phyloP scores from a whole-genome alignment of 30 jellyfish, hydroid and myxozoan species.

The Nemopilema nomurai region DNA sequence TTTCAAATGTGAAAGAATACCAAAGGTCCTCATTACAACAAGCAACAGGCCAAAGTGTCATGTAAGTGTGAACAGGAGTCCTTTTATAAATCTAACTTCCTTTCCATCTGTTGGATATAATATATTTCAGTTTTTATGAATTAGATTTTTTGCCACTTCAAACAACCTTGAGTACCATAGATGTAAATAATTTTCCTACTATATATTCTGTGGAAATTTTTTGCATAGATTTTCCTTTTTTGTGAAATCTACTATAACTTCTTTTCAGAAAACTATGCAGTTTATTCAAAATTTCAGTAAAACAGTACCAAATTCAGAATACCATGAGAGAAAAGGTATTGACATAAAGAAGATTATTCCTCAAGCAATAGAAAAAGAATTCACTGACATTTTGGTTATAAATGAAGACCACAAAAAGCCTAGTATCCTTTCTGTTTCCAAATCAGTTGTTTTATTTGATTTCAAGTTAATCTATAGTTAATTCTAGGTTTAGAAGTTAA shows the following conservation, averaged over 20 bases:
- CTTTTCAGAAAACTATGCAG: constrained; percentile 81
- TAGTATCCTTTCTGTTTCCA: constrained; percentile 59
- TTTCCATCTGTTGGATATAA: too few species aligned
- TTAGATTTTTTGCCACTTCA: too few species aligned
- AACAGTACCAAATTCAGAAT: constrained; percentile 81
- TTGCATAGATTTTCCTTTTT: too few species aligned
- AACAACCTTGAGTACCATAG: too few species aligned
- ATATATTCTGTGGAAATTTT: too few species aligned
- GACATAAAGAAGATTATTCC: constrained; percentile 74
- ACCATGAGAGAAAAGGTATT: constrained; percentile 70
- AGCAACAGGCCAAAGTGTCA: constrained; percentile 70
- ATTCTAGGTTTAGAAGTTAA: too few species aligned
- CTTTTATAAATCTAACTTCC: too few species aligned
- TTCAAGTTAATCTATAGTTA: too few species aligned
- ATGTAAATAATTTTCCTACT: too few species aligned
- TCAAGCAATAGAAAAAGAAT: constrained; percentile 83
- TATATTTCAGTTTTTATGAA: too few species aligned
- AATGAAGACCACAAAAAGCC: constrained; percentile 89
- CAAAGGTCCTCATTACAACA: constrained; percentile 85
- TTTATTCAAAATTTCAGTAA: constrained; percentile 67
- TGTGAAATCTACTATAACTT: too few species aligned
- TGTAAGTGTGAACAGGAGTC: constrained; percentile 63
- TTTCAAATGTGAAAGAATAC: constrained; percentile 85
- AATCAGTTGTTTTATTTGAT: too few species aligned
- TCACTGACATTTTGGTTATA: constrained; percentile 78